Base-by-base conservation (phyloP, 2,888 invertebrate genomes). In the Chrysotoxum bicinctum region DNA sequence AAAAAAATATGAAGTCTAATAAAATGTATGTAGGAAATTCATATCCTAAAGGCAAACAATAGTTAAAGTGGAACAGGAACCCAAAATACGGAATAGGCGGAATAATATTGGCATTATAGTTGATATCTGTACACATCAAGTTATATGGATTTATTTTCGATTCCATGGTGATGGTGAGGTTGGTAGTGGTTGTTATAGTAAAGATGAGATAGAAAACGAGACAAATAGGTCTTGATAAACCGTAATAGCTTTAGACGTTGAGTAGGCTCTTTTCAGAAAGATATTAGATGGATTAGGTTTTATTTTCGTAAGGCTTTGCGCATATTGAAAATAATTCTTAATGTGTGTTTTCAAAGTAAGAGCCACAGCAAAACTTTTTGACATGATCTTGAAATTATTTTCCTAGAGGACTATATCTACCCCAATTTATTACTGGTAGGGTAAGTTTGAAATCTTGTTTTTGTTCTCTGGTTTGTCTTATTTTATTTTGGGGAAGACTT, bases 61-160 rank as follows among this genome's bases (percentile, higher is more conserved):
- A 56, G 19, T 69, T 14, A n/a, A 68, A 80, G 73, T 73, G 60
- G 35, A 77, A 82, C 52, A 78, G 68, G 62, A 82, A 68, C 30
- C 9, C 58, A 43, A 77, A 73, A 30, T 48, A 58, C 35, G 54
- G 12, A 74, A 83, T 78, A 73, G 82, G 77, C 82, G 78, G 82
- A 72, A 82, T 72, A 82, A 68, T 82, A 82, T 82, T 82, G 77
- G 77, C 77, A 81, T 70, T 76, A 73, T 37, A 72, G 60, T 73
- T 76, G 66, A 77, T 77, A 76, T 45, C 64, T 72, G 48, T 50
- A 60, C 21, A 52, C 60, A 73, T 30, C 50, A 50, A 76, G 52
- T 60, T 68, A 58, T 58, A 64, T 73, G 76, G 66, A 66, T 58
- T 56, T 72, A 40, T 40, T 40, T 40, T n/a, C 40, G 40, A 43